Percentiles rank a stretch among this genome's conserved stretches.
Conservation (phyloP, 2,113 vertebrate species). For the Marcusenius ussheri region DNA sequence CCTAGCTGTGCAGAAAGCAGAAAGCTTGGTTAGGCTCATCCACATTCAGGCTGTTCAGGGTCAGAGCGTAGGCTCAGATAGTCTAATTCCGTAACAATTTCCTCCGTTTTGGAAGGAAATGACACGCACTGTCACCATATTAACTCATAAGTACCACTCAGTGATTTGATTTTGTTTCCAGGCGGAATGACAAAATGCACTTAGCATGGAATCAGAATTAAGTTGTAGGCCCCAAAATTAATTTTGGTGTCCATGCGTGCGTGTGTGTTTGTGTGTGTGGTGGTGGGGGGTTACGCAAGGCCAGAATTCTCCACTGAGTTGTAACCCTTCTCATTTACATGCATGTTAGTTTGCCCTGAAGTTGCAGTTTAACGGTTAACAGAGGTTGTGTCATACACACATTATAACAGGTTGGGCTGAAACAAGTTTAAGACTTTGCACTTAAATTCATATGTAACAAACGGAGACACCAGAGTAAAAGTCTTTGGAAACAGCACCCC, state of each 20-base stretch:
- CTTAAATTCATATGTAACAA: neutral
- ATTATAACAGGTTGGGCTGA: neutral
- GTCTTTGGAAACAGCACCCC: conserved; percentile 19
- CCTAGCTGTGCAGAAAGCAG: neutral
- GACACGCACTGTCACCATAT: neutral
- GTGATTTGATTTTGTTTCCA: neutral
- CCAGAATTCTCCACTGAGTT: neutral
- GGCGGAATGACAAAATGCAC: neutral
- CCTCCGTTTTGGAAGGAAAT: neutral
- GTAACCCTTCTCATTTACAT: neutral
- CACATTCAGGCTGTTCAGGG: conserved; percentile 4
- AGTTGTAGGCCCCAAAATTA: neutral
- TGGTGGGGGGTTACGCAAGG: neutral
- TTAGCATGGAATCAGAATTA: neutral
- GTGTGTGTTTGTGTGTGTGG: neutral
- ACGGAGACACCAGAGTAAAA: conserved; percentile 6
- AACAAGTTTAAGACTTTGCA: neutral
- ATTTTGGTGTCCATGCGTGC: neutral
- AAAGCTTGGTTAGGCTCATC: neutral
- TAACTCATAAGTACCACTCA: neutral
- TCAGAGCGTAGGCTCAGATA: conserved; percentile 5
- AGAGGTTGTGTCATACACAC: neutral
- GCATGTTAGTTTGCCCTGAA: neutral
- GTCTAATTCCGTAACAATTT: neutral
- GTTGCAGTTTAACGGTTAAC: neutral